phyloP scores from a whole-genome alignment of 2,797 vertebrate genomes.

The Falco naumanni region DNA sequence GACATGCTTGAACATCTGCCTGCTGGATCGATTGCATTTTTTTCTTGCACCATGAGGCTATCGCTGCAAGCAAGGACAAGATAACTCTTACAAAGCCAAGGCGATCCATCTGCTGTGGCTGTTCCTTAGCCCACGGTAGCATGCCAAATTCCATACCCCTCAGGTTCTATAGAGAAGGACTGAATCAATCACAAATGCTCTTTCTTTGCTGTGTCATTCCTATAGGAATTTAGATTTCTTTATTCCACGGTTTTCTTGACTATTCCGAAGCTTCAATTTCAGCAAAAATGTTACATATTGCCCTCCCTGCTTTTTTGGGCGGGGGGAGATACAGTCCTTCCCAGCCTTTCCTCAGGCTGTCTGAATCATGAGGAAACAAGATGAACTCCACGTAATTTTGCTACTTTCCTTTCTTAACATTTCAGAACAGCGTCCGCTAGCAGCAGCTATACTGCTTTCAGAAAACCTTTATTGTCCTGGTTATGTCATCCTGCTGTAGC shows the following conservation, averaged over 20 bases:
- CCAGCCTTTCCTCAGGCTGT: not conserved
- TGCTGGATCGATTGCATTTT: not conserved
- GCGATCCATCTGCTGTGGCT: not conserved
- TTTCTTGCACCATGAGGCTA: constrained; percentile 32
- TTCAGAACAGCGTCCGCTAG: not conserved
- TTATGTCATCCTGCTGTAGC: not conserved
- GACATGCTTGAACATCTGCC: rapidly evolving
- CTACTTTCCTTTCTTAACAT: not conserved
- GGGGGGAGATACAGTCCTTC: not conserved
- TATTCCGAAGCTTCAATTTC: not conserved
- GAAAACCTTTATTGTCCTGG: not conserved
- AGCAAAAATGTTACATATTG: not conserved
- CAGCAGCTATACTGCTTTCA: not conserved
- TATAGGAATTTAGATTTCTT: not conserved
- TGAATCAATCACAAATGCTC: not conserved
- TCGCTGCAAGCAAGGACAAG: constrained; percentile 53
- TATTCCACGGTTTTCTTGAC: not conserved
- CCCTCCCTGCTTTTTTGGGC: not conserved
- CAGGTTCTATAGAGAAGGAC: not conserved
- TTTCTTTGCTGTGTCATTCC: not conserved
- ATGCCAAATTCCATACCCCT: not conserved
- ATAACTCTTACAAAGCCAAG: not conserved
- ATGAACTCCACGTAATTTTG: not conserved
- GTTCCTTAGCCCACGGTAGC: not conserved
- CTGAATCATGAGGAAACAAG: not conserved